Evolutionary conservation across 2,888 invertebrate species (phyloP), one percentile per base, ranked within the genome.

Genomic region (Fragum fragum): DNA sequence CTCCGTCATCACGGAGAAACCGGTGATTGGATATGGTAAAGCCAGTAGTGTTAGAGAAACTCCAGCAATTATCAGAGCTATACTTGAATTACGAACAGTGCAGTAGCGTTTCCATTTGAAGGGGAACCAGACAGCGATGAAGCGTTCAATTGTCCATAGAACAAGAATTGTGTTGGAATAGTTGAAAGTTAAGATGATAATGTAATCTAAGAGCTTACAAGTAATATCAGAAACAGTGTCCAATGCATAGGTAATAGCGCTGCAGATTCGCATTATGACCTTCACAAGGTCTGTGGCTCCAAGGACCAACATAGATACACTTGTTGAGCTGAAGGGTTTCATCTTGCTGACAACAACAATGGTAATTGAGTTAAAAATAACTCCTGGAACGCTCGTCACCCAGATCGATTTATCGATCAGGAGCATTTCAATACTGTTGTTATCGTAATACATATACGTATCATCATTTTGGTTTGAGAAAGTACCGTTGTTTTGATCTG

Each of bases 41-140:
- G 59, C 36, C 0, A 69, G 7, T 1, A 42, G 36, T 5, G 18
- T 3, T 7, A 36, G 18, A 16, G 23, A 26, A 16, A 59, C 7
- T 3, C 55, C 29, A 18, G 42, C 23, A 6, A 28, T 21, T 0
- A 57, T 14, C 42, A 63, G 32, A 26, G 36, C 32, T 1, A 63
- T 21, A 16, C 6, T 3, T n/a, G 63, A 18, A n/a, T 57, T 55
- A 26, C 23, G 59, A 14, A 59, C 16, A 1, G 73, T 73, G 36
- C 73, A 73, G 68, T 47, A 73, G 2, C 28, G 18, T 1, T 23
- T 32, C 6, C 68, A 61, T 26, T 70, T 73, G 18, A 73, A 57
- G 7, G 78, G 78, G 47, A 73, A 73, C 36, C 68, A 47, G 2
- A 79, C 78, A 1, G 78, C 78, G 26, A 73, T 70, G 39, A 79